Evolutionary conservation across 2,797 vertebrate genomes (phyloP), one percentile per base, ranked within the genome.

Genomic region (Xenops minutus): DNA sequence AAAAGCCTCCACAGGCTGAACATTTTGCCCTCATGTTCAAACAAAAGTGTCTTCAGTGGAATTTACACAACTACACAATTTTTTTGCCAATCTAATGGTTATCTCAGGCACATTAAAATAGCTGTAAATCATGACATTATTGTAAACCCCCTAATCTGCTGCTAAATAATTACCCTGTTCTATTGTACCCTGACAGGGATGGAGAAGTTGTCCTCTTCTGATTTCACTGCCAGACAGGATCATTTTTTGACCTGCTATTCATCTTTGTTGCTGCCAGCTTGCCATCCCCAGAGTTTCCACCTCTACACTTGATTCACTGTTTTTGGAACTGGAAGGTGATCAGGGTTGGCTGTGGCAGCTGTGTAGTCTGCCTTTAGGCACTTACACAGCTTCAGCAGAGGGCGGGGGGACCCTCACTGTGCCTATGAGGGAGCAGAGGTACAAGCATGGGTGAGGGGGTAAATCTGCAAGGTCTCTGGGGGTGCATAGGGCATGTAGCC

Each of bases 401-500:
- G 10, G 5, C 7, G 7, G 67, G 15, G 14, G 14, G 14, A 10
- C 14, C 51, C 4, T 36, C 9, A 3, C 2, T 1, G 1, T 2
- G 3, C 21, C 36, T 20, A 15, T 0, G 0, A 18, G 29, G 43
- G 24, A 62, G 27, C 26, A 77, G 77, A 69, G 10, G 17, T 14
- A 48, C 10, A 43, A 29, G 15, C 41, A 23, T 20, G 12, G 12
- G 30, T 17, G 20, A 1, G 3, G 24, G 27, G 24, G 20, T 19
- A 21, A 23, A 23, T 30, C 19, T 37, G 23, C 2, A 5, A 43
- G 30, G 32, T 56, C 34, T 62, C 51, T 36, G 34, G 7, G 4
- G 14, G 5, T 14, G 7, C 0, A 0, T 13, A 41, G 36, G 30
- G 3, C 1, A 0, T 14, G 24, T 3, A 37, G 36, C 12, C 49